These are phyloP conservation scores for Mantis religiosa DNA, from an alignment of 2,888 invertebrate species.

Conservation along the genomic window DNA sequence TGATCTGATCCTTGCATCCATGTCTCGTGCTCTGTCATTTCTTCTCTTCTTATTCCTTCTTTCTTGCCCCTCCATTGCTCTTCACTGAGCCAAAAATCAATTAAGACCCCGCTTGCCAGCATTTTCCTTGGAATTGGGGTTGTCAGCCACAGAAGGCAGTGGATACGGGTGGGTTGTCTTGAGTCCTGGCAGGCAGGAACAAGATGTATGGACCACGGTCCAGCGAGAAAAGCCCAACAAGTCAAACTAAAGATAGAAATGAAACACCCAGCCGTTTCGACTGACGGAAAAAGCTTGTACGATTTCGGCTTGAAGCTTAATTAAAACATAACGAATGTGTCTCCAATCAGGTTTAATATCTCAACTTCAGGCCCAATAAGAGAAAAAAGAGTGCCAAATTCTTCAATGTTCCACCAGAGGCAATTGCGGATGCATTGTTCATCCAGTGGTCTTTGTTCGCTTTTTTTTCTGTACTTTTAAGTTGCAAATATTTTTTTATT, in stretches of 20 bases:
- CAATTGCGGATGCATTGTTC: too few relatives aligned
- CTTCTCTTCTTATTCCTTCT: background rate
- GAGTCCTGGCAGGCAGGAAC: background rate
- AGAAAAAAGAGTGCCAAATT: too few relatives aligned
- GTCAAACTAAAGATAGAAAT: background rate
- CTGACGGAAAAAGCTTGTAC: background rate
- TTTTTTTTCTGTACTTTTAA: too few relatives aligned
- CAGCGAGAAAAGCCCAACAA: background rate
- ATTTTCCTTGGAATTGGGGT: slow-evolving; percentile 13
- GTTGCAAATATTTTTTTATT: too few relatives aligned
- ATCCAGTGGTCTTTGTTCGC: too few relatives aligned
- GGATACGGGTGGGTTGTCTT: background rate
- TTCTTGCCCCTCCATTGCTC: slow-evolving; percentile 11
- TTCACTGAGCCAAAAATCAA: slow-evolving; percentile 16
- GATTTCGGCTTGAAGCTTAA: background rate
- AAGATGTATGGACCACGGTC: slow-evolving; percentile 16
- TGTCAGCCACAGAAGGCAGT: slow-evolving; percentile 10
- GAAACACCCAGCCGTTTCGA: background rate
- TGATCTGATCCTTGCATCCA: background rate
- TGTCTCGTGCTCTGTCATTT: background rate
- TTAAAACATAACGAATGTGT: background rate
- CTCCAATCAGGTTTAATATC: too few relatives aligned
- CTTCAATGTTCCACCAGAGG: too few relatives aligned
- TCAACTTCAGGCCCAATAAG: too few relatives aligned
- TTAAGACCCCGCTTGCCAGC: background rate